phyloP scores from a whole-genome alignment of 1,140 invertebrate species.

The Artemia franciscana region DNA sequence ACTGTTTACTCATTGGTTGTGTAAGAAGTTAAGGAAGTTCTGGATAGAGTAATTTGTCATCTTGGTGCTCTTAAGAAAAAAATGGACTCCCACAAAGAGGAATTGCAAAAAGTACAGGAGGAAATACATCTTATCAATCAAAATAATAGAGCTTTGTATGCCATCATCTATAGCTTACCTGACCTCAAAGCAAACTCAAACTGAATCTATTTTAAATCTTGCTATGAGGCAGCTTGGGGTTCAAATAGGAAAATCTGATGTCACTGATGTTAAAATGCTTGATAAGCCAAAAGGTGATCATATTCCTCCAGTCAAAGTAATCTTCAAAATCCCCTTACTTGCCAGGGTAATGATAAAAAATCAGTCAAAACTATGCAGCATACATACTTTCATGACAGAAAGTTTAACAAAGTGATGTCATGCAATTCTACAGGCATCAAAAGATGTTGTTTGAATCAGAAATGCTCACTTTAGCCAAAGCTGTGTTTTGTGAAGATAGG shows the following conservation, averaged over 20 bases:
- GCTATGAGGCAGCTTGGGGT: not conserved
- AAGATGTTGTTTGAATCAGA: not conserved
- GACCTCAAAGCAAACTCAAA: not conserved
- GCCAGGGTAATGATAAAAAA: too few relatives aligned
- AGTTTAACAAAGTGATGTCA: not conserved
- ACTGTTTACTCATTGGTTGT: too few relatives aligned
- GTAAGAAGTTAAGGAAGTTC: too few relatives aligned
- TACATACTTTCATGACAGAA: too few relatives aligned
- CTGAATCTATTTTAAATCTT: not conserved
- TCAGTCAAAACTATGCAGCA: too few relatives aligned
- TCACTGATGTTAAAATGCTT: not conserved
- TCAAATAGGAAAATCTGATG: not conserved
- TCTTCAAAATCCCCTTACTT: too few relatives aligned
- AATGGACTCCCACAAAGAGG: not conserved
- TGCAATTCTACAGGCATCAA: not conserved
- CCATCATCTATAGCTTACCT: too few relatives aligned
- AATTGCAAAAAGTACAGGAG: not conserved
- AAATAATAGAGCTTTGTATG: too few relatives aligned
- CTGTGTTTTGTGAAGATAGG: not conserved
- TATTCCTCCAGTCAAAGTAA: too few relatives aligned
- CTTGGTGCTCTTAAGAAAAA: too few relatives aligned
- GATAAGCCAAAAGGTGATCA: not conserved
- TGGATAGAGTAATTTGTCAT: too few relatives aligned
- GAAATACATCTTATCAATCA: not conserved
- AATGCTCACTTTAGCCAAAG: not conserved